phyloP scores from a whole-genome alignment of 2,888 invertebrate genomes.

The Fragum fragum region DNA sequence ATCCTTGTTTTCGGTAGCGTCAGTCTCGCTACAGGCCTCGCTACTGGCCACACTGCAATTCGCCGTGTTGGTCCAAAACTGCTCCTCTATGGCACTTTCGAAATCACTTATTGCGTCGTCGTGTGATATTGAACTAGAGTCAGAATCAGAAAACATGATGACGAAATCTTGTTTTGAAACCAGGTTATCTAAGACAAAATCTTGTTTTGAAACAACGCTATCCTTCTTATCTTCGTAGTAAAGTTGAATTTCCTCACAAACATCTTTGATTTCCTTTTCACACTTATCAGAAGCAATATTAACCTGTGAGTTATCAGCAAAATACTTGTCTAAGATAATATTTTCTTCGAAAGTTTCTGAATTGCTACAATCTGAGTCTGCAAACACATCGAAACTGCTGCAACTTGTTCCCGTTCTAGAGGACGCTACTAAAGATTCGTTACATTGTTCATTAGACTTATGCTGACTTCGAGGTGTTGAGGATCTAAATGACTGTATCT shows the following conservation, averaged over 20 bases:
- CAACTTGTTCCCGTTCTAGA: not conserved
- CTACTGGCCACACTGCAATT: conserved; percentile 25
- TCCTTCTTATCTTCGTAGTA: not conserved
- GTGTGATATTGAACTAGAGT: not conserved
- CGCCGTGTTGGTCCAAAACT: conserved; percentile 40
- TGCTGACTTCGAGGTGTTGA: not conserved
- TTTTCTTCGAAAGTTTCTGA: not conserved
- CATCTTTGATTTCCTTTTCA: not conserved
- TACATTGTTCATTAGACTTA: not conserved
- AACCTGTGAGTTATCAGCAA: not conserved
- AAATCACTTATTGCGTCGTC: conserved; percentile 30
- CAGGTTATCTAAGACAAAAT: not conserved
- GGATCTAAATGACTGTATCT: not conserved
- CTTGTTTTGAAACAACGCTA: not conserved
- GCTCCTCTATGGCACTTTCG: conserved; percentile 52
- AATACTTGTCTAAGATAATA: not conserved
- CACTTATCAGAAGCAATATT: not conserved
- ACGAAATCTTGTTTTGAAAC: not conserved
- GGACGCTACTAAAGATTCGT: not conserved
- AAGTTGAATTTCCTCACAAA: conserved; percentile 9
- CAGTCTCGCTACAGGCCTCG: not conserved
- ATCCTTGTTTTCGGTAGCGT: not conserved
- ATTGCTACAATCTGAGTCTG: not conserved
- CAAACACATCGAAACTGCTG: conserved; percentile 20
- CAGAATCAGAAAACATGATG: not conserved